These are phyloP conservation scores for Epinotia brunnichana DNA, from an alignment of 2,888 invertebrate species.

Conservation along the genomic window DNA sequence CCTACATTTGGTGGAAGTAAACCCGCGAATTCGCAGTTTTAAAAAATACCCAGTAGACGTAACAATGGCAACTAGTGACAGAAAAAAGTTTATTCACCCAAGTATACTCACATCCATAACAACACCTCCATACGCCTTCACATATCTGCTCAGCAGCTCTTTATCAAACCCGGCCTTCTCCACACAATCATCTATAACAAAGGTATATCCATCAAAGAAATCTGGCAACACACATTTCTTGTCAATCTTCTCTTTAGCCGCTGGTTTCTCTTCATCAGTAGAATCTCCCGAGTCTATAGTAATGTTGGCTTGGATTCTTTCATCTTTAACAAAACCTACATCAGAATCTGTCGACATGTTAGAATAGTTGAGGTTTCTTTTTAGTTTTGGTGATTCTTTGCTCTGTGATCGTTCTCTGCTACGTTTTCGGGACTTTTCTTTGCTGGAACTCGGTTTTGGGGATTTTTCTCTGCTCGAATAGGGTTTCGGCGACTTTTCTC, in stretches of 20 bases:
- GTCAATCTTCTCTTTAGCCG: conserved; percentile 13
- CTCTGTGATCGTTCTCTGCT: conserved; percentile 16
- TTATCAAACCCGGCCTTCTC: conserved; percentile 61
- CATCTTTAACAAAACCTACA: conserved; percentile 39
- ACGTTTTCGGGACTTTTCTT: conserved; percentile 8
- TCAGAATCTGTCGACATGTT: conserved; percentile 39
- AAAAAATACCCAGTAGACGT: too few relatives aligned
- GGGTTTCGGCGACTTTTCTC: conserved; percentile 21
- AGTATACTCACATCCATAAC: conserved; percentile 55
- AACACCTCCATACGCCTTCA: conserved; percentile 86
- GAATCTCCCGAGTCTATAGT: conserved; percentile 30
- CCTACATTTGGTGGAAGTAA: too few relatives aligned
- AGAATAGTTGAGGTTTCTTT: conserved; percentile 6
- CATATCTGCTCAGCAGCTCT: conserved; percentile 72
- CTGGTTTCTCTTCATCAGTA: conserved; percentile 33
- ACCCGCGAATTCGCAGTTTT: too few relatives aligned
- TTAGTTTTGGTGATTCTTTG: conserved; percentile 13
- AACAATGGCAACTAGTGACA: too few relatives aligned
- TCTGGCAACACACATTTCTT: conserved; percentile 63
- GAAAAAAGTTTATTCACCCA: too few relatives aligned
- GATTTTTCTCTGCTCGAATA: conserved; percentile 16
- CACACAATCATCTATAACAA: conserved; percentile 66
- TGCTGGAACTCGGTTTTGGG: conserved; percentile 7
- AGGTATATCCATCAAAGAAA: conserved; percentile 76
- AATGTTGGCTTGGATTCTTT: conserved; percentile 38